These are phyloP conservation scores for Micromesistius poutassou DNA, from an alignment of 2,797 vertebrate genomes.

Conservation along the genomic window DNA sequence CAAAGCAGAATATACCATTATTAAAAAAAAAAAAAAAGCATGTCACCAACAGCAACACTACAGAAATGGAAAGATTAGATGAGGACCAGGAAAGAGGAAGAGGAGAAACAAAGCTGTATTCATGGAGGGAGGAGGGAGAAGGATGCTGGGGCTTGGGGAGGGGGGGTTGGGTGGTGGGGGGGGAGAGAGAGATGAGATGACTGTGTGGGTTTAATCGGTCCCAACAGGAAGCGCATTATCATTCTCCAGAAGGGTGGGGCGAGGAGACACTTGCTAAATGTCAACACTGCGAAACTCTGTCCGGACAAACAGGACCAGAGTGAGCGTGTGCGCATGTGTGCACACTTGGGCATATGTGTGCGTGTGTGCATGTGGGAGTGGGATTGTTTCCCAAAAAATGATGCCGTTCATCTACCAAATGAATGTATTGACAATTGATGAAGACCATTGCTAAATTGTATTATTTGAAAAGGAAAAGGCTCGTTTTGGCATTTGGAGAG, in stretches of 20 bases:
- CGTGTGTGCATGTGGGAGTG: not conserved
- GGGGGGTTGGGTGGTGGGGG: not conserved
- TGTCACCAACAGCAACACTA: not conserved
- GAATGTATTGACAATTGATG: not conserved
- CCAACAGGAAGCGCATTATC: conserved; percentile 64
- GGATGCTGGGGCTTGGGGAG: not conserved
- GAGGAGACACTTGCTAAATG: conserved; percentile 9
- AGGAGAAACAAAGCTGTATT: conserved; percentile 1
- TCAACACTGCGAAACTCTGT: conserved; percentile 42
- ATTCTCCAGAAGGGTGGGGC: conserved; percentile 57
- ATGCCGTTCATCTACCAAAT: too few relatives aligned
- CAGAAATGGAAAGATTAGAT: not conserved
- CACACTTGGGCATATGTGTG: not conserved
- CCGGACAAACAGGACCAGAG: conserved; percentile 21
- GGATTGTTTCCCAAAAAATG: too few relatives aligned
- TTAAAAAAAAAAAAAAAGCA: not conserved
- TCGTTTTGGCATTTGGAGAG: too few relatives aligned
- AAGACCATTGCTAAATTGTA: too few relatives aligned
- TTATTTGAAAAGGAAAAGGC: too few relatives aligned
- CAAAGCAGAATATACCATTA: not conserved
- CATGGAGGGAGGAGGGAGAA: not conserved
- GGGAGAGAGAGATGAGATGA: not conserved
- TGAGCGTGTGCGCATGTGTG: conserved; percentile 10
- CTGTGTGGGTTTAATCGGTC: conserved; percentile 7
- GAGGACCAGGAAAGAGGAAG: not conserved